Base-by-base conservation (phyloP, 1,140 invertebrate species). In the Penaeus japonicus region DNA sequence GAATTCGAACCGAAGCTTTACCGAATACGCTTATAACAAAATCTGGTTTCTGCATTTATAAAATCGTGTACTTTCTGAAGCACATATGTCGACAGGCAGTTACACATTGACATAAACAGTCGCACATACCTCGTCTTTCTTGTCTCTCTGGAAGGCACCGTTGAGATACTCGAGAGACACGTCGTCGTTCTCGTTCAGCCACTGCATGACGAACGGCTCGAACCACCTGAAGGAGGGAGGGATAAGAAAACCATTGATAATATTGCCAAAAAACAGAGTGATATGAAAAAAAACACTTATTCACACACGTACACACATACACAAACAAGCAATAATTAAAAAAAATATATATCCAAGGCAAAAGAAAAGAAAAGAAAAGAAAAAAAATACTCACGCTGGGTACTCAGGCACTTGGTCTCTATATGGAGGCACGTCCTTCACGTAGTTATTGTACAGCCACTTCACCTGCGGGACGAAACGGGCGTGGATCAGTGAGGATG, bases 181-280 rank as follows among this genome's bases (percentile, higher is more conserved):
- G 91, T 99, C 99, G 92, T 99, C 99, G 92, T 99, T 99, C 92
- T 99, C 99, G 93, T 99, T 99, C 5, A 99, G 94, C 99, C 99
- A 99, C 93, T 99, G 98, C 98, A 99, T 99, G 0, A 99, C 99
- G 93, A 99, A 99, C 3, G 99, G 98, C 92, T 99, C 98, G 93
- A 99, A 99, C 98, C 98, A 99, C 89, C 95, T 95, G 91, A 65
- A 92, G 53, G 30, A 83, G 47, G n/a, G 39, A 90, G 91, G 22
- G 73, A 22, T 55, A 62, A 20, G 53, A 57, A 20, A 3, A 20
- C 24, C 65, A 81, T 35, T 12, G 83, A 22, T 5, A 24, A 47
- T 15, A 47, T 47, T 5, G 15, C 2, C 35, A 47, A 47, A 7
- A 7, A 5, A 47, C 10, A 47, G 10, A 47, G 47, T 15, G 47